phyloP scores from a whole-genome alignment of 2,888 invertebrate species.

The Lasioglossum zephyrum region DNA sequence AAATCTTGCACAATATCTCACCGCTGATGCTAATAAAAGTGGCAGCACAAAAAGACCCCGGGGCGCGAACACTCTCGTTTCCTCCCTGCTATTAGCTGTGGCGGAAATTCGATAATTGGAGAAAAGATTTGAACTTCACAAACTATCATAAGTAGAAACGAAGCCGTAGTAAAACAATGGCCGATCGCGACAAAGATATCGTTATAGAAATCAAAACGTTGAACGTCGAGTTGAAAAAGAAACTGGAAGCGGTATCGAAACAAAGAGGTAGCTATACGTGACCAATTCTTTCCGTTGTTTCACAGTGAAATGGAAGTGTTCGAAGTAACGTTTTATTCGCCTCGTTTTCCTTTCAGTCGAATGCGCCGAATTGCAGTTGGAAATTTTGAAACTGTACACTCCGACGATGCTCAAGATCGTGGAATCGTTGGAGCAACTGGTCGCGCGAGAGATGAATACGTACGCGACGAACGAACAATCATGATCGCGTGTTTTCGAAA shows the following conservation, averaged over 20 bases:
- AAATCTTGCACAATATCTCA: too few species aligned
- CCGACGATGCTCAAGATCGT: constrained; percentile 64
- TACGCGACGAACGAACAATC: background rate
- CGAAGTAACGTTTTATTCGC: background rate
- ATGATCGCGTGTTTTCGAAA: background rate
- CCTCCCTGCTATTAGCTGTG: background rate
- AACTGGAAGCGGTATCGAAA: constrained; percentile 69
- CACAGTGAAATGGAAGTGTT: too few species aligned
- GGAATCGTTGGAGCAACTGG: constrained; percentile 55
- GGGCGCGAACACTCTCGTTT: too few species aligned
- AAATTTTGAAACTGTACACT: constrained; percentile 64
- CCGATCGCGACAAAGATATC: constrained; percentile 16
- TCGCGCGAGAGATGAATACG: background rate
- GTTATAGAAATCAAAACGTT: constrained; percentile 27
- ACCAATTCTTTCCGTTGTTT: background rate
- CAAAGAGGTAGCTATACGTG: constrained; percentile 58
- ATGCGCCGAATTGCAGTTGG: constrained; percentile 68
- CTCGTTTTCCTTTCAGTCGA: constrained; percentile 62
- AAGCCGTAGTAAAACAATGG: constrained; percentile 28
- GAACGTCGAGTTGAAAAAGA: constrained; percentile 60
- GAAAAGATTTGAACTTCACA: background rate
- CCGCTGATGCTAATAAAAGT: too few species aligned
- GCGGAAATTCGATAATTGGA: background rate
- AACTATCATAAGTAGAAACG: background rate
- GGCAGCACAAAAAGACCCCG: too few species aligned